phyloP scores from a whole-genome alignment of 2,888 invertebrate species.

The Netelia melanura region DNA sequence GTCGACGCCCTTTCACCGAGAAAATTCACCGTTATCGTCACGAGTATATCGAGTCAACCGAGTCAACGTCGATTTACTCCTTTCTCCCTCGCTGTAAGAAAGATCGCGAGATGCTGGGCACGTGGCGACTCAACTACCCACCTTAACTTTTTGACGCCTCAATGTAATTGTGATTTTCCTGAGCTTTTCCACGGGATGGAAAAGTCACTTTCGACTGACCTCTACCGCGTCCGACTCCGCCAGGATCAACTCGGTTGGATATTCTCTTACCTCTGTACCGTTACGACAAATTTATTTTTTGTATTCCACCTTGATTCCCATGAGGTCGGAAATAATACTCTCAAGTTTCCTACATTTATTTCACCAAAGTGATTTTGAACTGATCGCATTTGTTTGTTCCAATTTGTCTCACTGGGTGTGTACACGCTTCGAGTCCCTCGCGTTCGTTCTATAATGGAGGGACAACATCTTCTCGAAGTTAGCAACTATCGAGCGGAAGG shows the following conservation, averaged over 20 bases:
- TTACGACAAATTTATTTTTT: background rate
- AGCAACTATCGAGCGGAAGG: background rate
- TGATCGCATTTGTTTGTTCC: background rate
- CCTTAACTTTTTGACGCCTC: slow-evolving; percentile 24
- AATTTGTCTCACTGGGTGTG: background rate
- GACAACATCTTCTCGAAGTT: background rate
- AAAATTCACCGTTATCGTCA: slow-evolving; percentile 38
- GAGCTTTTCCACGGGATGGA: slow-evolving; percentile 54
- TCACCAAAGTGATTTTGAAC: background rate
- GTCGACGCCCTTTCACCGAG: slow-evolving; percentile 24
- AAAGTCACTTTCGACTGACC: slow-evolving; percentile 58
- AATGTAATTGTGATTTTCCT: slow-evolving; percentile 68
- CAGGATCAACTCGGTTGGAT: background rate
- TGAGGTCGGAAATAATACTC: background rate
- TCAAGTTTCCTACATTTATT: background rate
- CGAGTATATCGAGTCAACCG: slow-evolving; percentile 21
- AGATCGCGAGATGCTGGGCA: slow-evolving; percentile 60
- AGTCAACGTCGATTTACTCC: slow-evolving; percentile 21
- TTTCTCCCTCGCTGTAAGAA: background rate
- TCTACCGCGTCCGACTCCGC: background rate
- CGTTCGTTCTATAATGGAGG: background rate
- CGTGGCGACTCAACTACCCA: slow-evolving; percentile 64
- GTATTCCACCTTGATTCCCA: background rate
- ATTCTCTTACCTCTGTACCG: background rate
- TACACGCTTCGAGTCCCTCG: background rate